phyloP scores from a whole-genome alignment of 2,888 invertebrate species.

The Brenthis hecate region DNA sequence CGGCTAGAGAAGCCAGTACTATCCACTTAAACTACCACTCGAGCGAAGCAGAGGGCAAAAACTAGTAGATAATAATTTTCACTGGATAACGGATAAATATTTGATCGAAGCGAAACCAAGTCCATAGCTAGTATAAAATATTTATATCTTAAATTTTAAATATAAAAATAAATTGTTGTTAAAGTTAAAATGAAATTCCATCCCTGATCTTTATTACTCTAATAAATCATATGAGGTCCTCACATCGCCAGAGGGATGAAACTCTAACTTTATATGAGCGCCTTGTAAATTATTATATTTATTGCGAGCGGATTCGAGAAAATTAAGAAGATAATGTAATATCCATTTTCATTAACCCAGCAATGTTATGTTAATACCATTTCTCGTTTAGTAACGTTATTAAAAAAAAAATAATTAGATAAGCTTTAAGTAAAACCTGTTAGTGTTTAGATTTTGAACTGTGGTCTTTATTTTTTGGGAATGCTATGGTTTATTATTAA shows the following conservation, averaged over 20 bases:
- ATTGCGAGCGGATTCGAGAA: constrained; percentile 7
- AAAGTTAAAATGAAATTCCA: constrained; percentile 28
- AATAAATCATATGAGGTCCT: constrained; percentile 27
- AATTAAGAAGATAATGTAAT: constrained; percentile 14
- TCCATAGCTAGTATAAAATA: not conserved
- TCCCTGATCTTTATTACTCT: constrained; percentile 25
- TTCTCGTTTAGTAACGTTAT: not conserved
- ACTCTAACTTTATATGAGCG: constrained; percentile 19
- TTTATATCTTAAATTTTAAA: not conserved
- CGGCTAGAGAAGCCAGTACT: no score
- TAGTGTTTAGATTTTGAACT: no score
- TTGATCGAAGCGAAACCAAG: no score
- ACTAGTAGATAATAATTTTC: not conserved
- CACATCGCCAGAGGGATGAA: constrained; percentile 25
- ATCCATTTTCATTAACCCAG: constrained; percentile 17
- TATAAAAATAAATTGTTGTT: not conserved
- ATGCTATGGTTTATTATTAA: no score
- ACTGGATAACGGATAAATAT: no score
- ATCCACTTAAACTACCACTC: no score
- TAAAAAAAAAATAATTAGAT: not conserved
- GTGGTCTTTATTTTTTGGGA: no score
- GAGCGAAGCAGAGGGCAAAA: no score
- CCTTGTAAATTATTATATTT: constrained; percentile 32
- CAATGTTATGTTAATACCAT: constrained; percentile 1
- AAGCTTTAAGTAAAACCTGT: not conserved